Evolutionary conservation across 2,797 vertebrate species (phyloP), one percentile per base, ranked within the genome.

Genomic region (Phoxinus dragarum): DNA sequence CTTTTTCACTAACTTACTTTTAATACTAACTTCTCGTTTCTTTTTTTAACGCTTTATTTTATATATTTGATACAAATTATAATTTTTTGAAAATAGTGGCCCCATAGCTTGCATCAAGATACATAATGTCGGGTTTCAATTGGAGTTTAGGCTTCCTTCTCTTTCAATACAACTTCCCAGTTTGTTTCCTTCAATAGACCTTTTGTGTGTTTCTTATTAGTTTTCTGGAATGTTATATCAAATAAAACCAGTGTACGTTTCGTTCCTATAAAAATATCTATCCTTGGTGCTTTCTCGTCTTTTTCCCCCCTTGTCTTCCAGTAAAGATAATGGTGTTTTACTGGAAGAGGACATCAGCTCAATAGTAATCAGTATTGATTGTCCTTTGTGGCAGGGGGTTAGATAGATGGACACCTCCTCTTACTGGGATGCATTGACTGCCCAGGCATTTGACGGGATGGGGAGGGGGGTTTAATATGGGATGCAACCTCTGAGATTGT

Each of bases 311-410:
- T 34, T 27, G 84, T 88, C 93, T 94, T 91, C 90, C 84, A 79
- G 93, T 92, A 94, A 93, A 87, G 87, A 79, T 90, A 80, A 89
- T 88, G 76, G 82, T 67, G 86, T 88, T 90, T 95, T 95, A 93
- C 93, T 91, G 94, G 93, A 95, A 94, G 88, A 86, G 86, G 87
- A 90, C 91, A 92, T 92, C 91, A 91, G 91, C 89, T 89, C 90
- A 92, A 84, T 90, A 92, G 91, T 94, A 91, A 94, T 94, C 92
- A 91, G 88, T 93, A 95, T 95, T 75, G 94, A 95, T 95, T 93
- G 92, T 91, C 84, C 80, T 90, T 85, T 73, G 88, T 86, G 88
- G 88, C 87, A 69, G 8, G 61, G 83, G 73, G 77, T 67, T 83
- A 75, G 83, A 78, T 68, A 85, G 68, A 90, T 68, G 77, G 89